These are phyloP conservation scores for Sebastes matsubarae DNA, from an alignment of 2,797 vertebrate genomes.

Conservation along the genomic window DNA sequence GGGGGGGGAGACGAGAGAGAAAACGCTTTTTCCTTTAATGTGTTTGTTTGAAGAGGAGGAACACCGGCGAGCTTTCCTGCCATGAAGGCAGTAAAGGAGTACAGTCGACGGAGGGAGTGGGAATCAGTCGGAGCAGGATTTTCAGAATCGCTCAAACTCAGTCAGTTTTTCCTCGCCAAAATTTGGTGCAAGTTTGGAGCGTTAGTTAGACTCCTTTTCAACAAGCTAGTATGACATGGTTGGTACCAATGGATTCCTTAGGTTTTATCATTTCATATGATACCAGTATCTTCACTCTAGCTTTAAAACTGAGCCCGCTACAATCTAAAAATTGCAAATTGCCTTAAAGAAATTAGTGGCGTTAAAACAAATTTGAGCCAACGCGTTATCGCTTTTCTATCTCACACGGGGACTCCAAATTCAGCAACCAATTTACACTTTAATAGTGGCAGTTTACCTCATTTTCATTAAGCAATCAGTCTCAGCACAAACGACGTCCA, in stretches of 20 bases:
- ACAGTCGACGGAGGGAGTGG: not conserved
- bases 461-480: conserved; percentile 11
- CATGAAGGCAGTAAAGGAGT: not conserved
- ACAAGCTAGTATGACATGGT: no score
- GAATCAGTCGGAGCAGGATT: not conserved
- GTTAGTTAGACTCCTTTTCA: no score
- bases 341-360: no score
- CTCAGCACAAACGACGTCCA: not conserved
- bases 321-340: no score
- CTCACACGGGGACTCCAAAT: not conserved
- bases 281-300: no score
- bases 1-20: not conserved
- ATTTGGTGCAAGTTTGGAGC: no score
- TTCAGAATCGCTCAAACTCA: not conserved
- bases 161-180: no score
- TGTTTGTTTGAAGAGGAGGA: conserved; percentile 33
- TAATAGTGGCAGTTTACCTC: not conserved
- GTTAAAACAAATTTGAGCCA: no score
- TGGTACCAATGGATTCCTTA: no score
- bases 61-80: not conserved
- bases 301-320: no score
- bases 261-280: no score
- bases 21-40: conserved; percentile 19
- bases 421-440: not conserved
- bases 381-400: no score